phyloP scores from a whole-genome alignment of 2,888 invertebrate species.

The Epinotia demarniana region DNA sequence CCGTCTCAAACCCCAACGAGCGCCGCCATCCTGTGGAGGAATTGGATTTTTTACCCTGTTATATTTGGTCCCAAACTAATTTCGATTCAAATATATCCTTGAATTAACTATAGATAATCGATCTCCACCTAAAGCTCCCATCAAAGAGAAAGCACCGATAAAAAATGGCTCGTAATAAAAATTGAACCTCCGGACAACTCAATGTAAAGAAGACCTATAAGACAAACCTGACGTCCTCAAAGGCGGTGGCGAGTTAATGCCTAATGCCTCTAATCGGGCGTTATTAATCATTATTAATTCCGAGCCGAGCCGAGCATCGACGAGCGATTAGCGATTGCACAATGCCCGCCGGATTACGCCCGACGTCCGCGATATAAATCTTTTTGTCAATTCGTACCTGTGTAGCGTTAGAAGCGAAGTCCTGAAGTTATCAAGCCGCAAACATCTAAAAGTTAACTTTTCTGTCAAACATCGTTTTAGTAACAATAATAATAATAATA shows the following conservation, averaged over 20 bases:
- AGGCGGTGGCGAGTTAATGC: constrained; percentile 67
- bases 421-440: not conserved
- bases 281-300: constrained; percentile 84
- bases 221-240: constrained; percentile 51
- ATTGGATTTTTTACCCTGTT: not conserved
- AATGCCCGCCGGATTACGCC: constrained; percentile 79
- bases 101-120: not conserved
- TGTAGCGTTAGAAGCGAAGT: constrained; percentile 63
- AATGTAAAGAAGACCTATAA: constrained; percentile 35
- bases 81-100: not conserved
- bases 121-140: not conserved
- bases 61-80: not conserved
- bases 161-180: constrained; percentile 4
- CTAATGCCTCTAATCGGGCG: constrained; percentile 78
- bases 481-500: too few relatives aligned
- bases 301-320: constrained; percentile 59
- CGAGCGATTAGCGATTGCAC: constrained; percentile 84
- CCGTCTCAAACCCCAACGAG: too few relatives aligned
- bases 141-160: constrained; percentile 2
- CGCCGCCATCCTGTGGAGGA: too few relatives aligned
- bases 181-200: constrained; percentile 23
- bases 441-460: not conserved
- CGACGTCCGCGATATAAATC: constrained; percentile 76
- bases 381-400: constrained; percentile 82
- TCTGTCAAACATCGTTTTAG: too few relatives aligned